These are phyloP conservation scores for Dicranocentrus wangi DNA, from an alignment of 2,888 invertebrate genomes.

Conservation along the genomic window DNA sequence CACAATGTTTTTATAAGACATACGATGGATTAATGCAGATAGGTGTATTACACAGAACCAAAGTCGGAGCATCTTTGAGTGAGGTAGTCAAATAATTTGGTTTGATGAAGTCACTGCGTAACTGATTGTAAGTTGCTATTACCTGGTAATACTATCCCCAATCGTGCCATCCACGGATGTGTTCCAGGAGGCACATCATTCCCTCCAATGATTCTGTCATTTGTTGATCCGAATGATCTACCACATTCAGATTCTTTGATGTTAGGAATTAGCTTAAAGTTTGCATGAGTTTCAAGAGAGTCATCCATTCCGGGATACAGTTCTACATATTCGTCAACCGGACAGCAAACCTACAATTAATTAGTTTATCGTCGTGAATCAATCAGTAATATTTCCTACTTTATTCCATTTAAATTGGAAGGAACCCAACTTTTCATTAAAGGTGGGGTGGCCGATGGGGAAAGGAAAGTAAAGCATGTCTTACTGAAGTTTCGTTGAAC, in stretches of 20 bases:
- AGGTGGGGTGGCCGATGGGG: too few species aligned
- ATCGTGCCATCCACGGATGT: slow-evolving; percentile 69
- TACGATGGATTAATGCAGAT: too few species aligned
- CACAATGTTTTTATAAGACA: too few species aligned
- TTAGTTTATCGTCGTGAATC: too few species aligned
- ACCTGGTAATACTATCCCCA: slow-evolving; percentile 60
- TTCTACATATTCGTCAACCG: slow-evolving; percentile 57
- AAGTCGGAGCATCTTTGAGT: too few species aligned
- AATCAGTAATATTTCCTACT: too few species aligned
- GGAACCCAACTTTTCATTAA: neutral
- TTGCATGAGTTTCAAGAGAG: slow-evolving; percentile 40
- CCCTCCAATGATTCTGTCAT: slow-evolving; percentile 67
- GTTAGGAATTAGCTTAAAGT: slow-evolving; percentile 63
- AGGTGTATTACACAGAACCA: too few species aligned
- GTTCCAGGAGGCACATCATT: slow-evolving; percentile 59
- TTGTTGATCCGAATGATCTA: slow-evolving; percentile 1
- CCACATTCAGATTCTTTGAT: slow-evolving; percentile 53
- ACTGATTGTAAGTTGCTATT: too few species aligned
- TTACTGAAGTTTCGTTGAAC: slow-evolving; percentile 29
- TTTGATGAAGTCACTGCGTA: too few species aligned
- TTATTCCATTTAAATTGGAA: neutral
- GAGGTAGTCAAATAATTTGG: too few species aligned
- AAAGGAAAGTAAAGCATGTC: too few species aligned
- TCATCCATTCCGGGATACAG: too few species aligned
- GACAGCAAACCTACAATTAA: slow-evolving; percentile 67